Evolutionary conservation across 2,113 vertebrate species (phyloP), one percentile per base, ranked within the genome.

Genomic region (Indicator maculatus): DNA sequence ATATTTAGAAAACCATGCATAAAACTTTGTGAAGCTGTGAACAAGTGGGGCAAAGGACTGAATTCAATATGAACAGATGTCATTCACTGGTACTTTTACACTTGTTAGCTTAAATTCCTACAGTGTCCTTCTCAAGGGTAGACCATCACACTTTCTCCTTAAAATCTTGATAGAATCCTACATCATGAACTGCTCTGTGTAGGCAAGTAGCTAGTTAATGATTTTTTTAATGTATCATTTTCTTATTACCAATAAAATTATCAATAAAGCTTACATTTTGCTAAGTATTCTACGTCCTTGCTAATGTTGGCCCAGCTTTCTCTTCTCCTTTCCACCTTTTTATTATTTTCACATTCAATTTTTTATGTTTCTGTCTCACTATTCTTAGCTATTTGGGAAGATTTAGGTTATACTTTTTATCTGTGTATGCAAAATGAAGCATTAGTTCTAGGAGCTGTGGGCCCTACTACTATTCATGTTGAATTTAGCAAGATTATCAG

Each of bases 151-250:
- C 4, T 69, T 52, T 24, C 16, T 75, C 12, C 3, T 12, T 82
- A 44, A 86, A 91, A 78, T 84, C 47, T 5, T 84, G 23, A 33
- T 64, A 13, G 63, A 87, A 56, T 74, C 24, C 33, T 73, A 15
- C 41, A 24, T 73, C 0, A 0, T 58, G 9, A 58, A 20, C 36
- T 72, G 18, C 21, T 4, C 0, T 64, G 58, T 8, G 5, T 8
- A 24, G 52, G 9, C 18, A 38, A 33, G 8, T 33, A 60, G 17
- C 39, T 53, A 20, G 36, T 67, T 71, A 66, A 38, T 2, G 3
- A n/a, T 66, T 70, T 41, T 23, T 67, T 50, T 24, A 39, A 38
- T 41, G 12, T 64, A 13, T 66, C 61, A 24, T 26, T 78, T 74
- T 47, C 14, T 27, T 59, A 45, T n/a, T 76, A 26, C 11, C 31